A percentile compares a stretch with the other conserved stretches of the same genome.
phyloP scores from a whole-genome alignment of 2,113 vertebrate genomes.

The Neodon shergylaensis region DNA sequence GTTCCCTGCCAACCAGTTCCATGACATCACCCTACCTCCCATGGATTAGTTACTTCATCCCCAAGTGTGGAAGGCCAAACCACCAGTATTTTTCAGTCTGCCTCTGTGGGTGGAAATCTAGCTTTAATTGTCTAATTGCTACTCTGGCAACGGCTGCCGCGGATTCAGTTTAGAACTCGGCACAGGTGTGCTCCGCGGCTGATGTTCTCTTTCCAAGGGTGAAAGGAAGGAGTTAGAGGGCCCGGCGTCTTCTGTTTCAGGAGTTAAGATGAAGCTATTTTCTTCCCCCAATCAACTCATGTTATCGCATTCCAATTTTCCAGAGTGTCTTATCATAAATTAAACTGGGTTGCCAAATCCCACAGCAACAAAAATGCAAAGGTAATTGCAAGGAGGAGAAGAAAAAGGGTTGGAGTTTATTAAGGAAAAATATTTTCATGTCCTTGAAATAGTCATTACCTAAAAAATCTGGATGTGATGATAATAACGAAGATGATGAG shows the following conservation, averaged over 20 bases:
- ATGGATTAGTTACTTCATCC: background rate
- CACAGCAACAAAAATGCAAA: constrained; percentile 75
- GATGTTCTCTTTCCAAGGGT: constrained; percentile 75
- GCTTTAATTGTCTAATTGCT: constrained; percentile 77
- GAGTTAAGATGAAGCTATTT: constrained; percentile 77
- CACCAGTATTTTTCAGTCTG: constrained; percentile 19
- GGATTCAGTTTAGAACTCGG: constrained; percentile 54
- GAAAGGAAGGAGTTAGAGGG: constrained; percentile 65
- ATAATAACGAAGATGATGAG: background rate
- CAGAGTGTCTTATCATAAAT: constrained; percentile 79
- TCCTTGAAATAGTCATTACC: constrained; percentile 65
- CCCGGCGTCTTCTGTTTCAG: constrained; percentile 63
- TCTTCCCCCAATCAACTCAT: constrained; percentile 65
- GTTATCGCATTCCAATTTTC: constrained; percentile 79
- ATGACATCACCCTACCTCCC: constrained; percentile 39
- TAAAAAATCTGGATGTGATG: constrained; percentile 18
- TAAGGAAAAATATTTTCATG: constrained; percentile 57
- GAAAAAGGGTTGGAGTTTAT: constrained; percentile 61
- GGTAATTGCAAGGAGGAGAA: constrained; percentile 56
- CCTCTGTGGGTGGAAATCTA: constrained; percentile 62
- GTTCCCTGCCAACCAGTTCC: background rate
- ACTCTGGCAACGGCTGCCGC: constrained; percentile 63
- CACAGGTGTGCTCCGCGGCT: constrained; percentile 63
- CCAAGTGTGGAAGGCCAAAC: constrained; percentile 61
- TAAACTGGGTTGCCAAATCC: constrained; percentile 81